Evolutionary conservation across 2,797 vertebrate species (phyloP).

Genomic region (Limnodromus scolopaceus): DNA sequence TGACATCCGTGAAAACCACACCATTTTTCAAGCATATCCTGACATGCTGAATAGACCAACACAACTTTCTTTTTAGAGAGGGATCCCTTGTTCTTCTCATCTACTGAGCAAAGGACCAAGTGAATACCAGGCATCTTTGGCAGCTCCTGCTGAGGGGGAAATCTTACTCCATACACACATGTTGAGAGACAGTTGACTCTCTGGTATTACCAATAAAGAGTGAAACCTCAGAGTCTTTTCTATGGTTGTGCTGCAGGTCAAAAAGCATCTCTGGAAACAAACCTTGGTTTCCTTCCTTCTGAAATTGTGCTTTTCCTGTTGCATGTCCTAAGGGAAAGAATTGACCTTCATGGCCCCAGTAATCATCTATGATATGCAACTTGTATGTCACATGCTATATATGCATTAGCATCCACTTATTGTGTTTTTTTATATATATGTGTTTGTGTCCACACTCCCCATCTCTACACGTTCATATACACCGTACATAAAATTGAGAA

Average conservation of each 20-base stretch:
- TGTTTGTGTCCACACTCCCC: neutral
- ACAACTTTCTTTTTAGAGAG: neutral
- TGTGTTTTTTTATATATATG: neutral
- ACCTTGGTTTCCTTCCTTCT: neutral
- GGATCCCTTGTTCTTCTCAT: neutral
- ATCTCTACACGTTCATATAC: accelerated
- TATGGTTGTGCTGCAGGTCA: neutral
- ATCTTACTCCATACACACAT: neutral
- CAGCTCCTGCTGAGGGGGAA: neutral
- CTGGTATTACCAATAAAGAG: neutral
- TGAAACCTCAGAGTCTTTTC: neutral
- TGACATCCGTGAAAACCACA: neutral
- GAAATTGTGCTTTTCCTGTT: neutral
- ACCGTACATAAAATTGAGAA: neutral
- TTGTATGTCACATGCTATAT: neutral
- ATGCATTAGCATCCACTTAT: neutral
- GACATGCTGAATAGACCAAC: neutral
- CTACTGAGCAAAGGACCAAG: neutral
- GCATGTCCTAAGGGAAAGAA: neutral
- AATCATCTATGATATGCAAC: neutral
- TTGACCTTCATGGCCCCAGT: neutral
- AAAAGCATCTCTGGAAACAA: neutral
- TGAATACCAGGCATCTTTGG: neutral
- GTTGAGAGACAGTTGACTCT: neutral
- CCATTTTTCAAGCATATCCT: neutral